phyloP scores from a whole-genome alignment of 2,888 invertebrate genomes.

The Nomada fucata region DNA sequence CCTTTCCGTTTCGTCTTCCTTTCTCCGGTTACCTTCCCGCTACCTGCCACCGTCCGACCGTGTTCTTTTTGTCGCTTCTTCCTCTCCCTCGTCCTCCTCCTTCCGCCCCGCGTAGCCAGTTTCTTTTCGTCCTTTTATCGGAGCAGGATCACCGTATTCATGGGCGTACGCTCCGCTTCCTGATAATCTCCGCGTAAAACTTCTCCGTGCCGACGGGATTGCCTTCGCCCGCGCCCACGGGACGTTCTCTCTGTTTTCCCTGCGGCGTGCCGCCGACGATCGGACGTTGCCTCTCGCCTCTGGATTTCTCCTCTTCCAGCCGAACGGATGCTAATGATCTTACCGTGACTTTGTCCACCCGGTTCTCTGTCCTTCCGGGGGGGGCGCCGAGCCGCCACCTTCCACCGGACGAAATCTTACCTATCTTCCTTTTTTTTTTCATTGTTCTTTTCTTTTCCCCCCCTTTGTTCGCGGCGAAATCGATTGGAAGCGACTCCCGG shows the following conservation, averaged over 20 bases:
- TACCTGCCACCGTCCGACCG: slow-evolving; percentile 11
- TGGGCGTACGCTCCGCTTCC: slow-evolving; percentile 76
- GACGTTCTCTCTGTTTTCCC: slow-evolving; percentile 61
- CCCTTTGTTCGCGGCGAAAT: neutral
- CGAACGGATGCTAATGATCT: slow-evolving; percentile 44
- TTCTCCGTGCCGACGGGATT: slow-evolving; percentile 75
- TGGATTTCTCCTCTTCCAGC: slow-evolving; percentile 27
- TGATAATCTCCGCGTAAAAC: slow-evolving; percentile 80
- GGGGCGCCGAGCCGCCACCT: neutral
- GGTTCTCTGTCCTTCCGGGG: neutral
- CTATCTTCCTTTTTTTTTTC: neutral
- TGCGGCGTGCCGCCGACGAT: slow-evolving; percentile 51
- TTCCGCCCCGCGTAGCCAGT: neutral
- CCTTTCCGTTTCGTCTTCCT: slow-evolving; percentile 6
- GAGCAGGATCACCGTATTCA: slow-evolving; percentile 75
- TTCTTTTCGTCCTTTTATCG: slow-evolving; percentile 70
- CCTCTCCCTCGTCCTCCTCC: slow-evolving; percentile 28
- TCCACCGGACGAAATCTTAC: neutral
- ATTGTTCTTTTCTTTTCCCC: neutral
- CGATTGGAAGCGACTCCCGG: neutral
- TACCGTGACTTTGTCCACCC: slow-evolving; percentile 29
- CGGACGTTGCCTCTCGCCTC: slow-evolving; percentile 46
- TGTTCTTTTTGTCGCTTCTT: slow-evolving; percentile 27
- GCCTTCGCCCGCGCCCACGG: slow-evolving; percentile 66
- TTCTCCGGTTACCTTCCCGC: neutral